Evolutionary conservation across 2,888 invertebrate genomes (phyloP).

Genomic region (Limnephilus auricula): DNA sequence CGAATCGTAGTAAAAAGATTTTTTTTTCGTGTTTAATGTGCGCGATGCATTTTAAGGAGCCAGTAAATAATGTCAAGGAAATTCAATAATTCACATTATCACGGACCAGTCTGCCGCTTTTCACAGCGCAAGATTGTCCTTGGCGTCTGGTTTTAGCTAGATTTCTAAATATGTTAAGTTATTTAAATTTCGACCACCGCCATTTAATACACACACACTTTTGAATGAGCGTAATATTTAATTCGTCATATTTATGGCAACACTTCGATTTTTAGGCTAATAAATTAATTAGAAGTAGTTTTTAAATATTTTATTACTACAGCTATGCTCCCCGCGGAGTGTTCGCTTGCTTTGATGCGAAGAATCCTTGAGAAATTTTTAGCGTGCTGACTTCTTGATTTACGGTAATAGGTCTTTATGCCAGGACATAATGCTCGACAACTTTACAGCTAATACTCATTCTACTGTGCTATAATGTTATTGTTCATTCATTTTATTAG

Average conservation of each 20-base stretch:
- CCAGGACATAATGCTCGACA: not conserved
- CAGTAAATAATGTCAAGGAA: conserved; percentile 43
- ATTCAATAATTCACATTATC: conserved; percentile 33
- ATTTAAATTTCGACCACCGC: conserved; percentile 15
- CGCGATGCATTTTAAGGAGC: conserved; percentile 34
- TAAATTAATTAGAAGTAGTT: conserved; percentile 40
- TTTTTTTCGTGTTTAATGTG: not conserved
- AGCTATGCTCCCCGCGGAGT: conserved; percentile 30
- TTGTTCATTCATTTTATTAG: not conserved
- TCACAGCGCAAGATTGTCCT: conserved; percentile 13
- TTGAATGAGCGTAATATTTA: not conserved
- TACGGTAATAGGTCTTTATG: conserved; percentile 35
- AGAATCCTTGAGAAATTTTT: conserved; percentile 12
- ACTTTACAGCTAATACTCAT: not conserved
- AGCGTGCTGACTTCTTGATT: conserved; percentile 6
- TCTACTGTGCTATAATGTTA: not conserved
- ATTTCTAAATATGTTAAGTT: conserved; percentile 15
- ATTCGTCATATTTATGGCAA: conserved; percentile 39
- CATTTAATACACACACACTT: not conserved
- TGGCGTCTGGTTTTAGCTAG: conserved; percentile 4
- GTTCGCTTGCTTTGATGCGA: conserved; percentile 31
- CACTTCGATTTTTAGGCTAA: conserved; percentile 21
- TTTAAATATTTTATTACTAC: conserved; percentile 30
- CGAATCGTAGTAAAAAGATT: conserved; percentile 23
- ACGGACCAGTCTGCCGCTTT: conserved; percentile 8